These are phyloP conservation scores for Cromileptes altivelis DNA, from an alignment of 2,113 vertebrate species.

Conservation along the genomic window DNA sequence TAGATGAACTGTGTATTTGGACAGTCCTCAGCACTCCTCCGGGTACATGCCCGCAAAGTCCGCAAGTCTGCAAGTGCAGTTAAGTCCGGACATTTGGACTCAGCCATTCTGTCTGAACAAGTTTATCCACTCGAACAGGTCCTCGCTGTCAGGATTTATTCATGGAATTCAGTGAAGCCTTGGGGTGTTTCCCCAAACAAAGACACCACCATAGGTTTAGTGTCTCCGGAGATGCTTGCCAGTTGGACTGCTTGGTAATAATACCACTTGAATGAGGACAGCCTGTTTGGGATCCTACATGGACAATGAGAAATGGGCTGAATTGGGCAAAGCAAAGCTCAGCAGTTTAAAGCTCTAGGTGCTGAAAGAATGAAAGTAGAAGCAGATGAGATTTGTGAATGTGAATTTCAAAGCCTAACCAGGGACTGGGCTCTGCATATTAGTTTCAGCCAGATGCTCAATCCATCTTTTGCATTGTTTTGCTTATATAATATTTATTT, in stretches of 20 bases:
- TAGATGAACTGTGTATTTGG: too few species aligned
- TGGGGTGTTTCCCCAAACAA: slow-evolving; percentile 20
- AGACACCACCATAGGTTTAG: background rate
- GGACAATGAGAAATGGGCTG: slow-evolving; percentile 25
- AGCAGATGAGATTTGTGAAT: slow-evolving; percentile 20
- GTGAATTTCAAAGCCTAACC: background rate
- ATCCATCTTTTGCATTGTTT: background rate
- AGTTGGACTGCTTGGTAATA: slow-evolving; percentile 31
- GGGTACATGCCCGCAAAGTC: too few species aligned
- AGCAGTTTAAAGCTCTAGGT: background rate
- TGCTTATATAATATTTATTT: background rate
- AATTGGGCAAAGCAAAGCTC: background rate
- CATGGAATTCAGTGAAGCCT: slow-evolving; percentile 21
- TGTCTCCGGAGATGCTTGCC: slow-evolving; percentile 27
- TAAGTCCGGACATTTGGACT: too few species aligned
- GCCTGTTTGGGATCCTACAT: slow-evolving; percentile 15
- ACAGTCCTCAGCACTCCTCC: too few species aligned
- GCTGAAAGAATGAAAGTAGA: slow-evolving; percentile 32
- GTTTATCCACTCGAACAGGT: background rate
- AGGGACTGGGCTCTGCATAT: background rate
- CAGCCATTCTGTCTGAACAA: background rate
- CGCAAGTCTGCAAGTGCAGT: too few species aligned
- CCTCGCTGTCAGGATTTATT: slow-evolving; percentile 14
- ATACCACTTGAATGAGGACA: slow-evolving; percentile 34
- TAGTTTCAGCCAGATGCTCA: background rate